These are phyloP conservation scores for Nymphalis io DNA, from an alignment of 1,140 invertebrate genomes.

Conservation along the genomic window DNA sequence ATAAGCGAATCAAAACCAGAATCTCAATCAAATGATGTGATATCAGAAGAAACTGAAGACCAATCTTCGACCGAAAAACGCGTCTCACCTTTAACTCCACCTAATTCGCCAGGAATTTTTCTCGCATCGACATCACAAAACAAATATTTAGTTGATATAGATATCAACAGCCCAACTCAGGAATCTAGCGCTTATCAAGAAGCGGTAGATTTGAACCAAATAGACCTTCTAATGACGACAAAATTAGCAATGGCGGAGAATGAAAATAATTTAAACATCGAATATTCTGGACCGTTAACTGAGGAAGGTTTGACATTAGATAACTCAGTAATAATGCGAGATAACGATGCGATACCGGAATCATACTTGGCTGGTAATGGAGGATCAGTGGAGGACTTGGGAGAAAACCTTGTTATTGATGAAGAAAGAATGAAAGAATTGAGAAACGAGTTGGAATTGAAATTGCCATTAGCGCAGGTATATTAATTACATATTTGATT, in stretches of 20 bases:
- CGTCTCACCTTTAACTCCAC: conserved; percentile 67
- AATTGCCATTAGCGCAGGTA: conserved; percentile 86
- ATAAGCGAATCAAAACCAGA: conserved; percentile 56
- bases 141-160: conserved; percentile 66
- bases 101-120: conserved; percentile 71
- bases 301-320: conserved; percentile 55
- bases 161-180: conserved; percentile 43
- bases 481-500: not conserved
- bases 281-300: conserved; percentile 69
- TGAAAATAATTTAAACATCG: conserved; percentile 79
- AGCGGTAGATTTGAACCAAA: conserved; percentile 65
- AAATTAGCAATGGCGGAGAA: conserved; percentile 79
- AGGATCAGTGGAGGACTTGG: conserved; percentile 67
- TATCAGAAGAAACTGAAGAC: conserved; percentile 54
- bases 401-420: conserved; percentile 83
- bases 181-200: conserved; percentile 40
- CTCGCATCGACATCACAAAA: conserved; percentile 62
- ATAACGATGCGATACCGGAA: conserved; percentile 55
- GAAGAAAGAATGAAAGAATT: conserved; percentile 87
- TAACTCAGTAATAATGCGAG: conserved; percentile 44
- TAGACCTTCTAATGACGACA: conserved; percentile 70
- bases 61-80: conserved; percentile 61
- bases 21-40: conserved; percentile 38
- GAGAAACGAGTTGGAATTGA: conserved; percentile 85
- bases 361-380: conserved; percentile 65